phyloP scores from a whole-genome alignment of 2,113 vertebrate species.

The Steatornis caripensis region DNA sequence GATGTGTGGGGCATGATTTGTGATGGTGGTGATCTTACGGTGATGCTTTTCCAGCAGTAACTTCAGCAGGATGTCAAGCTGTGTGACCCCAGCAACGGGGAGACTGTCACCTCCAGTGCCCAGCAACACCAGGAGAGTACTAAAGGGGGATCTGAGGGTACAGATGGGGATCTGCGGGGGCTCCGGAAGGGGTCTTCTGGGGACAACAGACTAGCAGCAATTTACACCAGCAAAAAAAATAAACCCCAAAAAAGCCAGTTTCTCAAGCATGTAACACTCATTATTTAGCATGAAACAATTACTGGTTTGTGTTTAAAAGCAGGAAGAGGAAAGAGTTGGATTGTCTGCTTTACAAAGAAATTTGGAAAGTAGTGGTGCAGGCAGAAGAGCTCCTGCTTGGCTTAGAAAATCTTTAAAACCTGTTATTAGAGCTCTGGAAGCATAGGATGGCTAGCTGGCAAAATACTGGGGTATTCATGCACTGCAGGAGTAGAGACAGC shows the following conservation, averaged over 20 bases:
- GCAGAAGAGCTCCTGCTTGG: not conserved
- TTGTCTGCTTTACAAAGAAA: not conserved
- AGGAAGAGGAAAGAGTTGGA: not conserved
- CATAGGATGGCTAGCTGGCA: not conserved
- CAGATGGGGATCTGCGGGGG: not conserved
- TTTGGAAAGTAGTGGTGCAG: not conserved
- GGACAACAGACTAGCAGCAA: not conserved
- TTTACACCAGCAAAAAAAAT: not conserved
- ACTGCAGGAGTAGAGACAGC: not conserved
- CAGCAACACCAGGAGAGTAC: not conserved
- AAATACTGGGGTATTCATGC: not conserved
- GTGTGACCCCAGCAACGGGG: not conserved
- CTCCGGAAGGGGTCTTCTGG: not conserved
- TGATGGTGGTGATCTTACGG: accelerated
- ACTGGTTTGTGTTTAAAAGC: not conserved
- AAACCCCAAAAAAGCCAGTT: no score
- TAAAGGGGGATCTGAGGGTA: not conserved
- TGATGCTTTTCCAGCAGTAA: not conserved
- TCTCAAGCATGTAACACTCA: not conserved
- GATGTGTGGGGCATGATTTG: not conserved
- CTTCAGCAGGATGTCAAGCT: not conserved
- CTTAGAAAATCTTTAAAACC: not conserved
- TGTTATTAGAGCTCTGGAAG: not conserved
- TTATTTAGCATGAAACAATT: not conserved
- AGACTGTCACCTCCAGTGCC: not conserved